Conservation (phyloP, 37 sponge, comb jelly and placozoan species). For the Hexactinellida sp. region DNA sequence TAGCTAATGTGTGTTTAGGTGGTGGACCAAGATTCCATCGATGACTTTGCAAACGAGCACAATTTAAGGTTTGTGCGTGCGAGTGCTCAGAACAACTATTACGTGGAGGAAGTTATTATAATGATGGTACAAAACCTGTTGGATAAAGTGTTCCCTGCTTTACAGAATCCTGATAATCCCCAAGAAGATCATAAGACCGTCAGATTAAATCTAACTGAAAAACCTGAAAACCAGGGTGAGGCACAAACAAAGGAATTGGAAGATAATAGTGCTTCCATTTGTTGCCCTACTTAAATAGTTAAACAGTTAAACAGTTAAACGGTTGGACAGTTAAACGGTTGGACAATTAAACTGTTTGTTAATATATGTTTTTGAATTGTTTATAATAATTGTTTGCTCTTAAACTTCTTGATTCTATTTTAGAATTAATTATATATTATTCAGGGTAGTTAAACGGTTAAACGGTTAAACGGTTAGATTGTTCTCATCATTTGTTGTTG, state of each 20-base stretch:
- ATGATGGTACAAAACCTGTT: slow-evolving; percentile 7
- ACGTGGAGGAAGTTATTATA: neutral
- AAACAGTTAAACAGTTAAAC: neutral
- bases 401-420: neutral
- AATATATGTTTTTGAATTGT: no score
- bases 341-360: neutral
- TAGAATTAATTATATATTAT: no score
- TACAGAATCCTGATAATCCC: neutral
- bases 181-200: neutral
- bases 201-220: neutral
- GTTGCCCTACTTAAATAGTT: neutral
- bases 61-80: neutral
- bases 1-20: no score
- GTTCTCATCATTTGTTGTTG: neutral
- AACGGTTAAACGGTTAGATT: neutral
- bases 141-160: slow-evolving; percentile 7
- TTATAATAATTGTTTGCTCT: neutral
- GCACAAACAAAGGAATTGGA: neutral
- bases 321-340: neutral
- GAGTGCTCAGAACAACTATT: neutral
- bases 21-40: neutral
- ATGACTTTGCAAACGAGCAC: neutral
- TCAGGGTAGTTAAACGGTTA: neutral
- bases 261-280: neutral
- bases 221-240: neutral